phyloP scores from a whole-genome alignment of 2,888 invertebrate species.

The Hyalella azteca region DNA sequence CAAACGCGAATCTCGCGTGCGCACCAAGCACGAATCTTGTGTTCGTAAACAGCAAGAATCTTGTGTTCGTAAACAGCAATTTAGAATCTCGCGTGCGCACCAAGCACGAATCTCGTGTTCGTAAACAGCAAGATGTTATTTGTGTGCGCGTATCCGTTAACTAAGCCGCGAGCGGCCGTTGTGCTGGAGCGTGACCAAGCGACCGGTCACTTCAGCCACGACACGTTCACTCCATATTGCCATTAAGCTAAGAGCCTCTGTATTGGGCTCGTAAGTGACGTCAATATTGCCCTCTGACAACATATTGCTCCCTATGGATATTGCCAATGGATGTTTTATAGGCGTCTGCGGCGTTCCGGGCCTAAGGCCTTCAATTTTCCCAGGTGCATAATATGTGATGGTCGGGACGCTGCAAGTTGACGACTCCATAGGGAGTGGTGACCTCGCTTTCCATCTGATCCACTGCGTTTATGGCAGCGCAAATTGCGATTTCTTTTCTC shows the following conservation, averaged over 20 bases:
- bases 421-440: background rate
- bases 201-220: background rate
- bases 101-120: too few species aligned
- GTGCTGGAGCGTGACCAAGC: too few species aligned
- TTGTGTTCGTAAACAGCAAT: too few species aligned
- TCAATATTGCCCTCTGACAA: slow-evolving; percentile 31
- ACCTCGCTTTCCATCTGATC: background rate
- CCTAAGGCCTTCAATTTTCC: too few species aligned
- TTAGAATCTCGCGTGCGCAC: too few species aligned
- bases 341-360: background rate
- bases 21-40: too few species aligned
- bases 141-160: too few species aligned
- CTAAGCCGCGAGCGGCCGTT: too few species aligned
- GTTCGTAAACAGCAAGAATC: too few species aligned
- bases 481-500: background rate
- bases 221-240: background rate
- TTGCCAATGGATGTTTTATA: slow-evolving; percentile 27
- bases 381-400: too few species aligned
- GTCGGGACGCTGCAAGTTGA: background rate
- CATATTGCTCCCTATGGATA: slow-evolving; percentile 28
- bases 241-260: slow-evolving; percentile 30
- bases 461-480: slow-evolving; percentile 8
- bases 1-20: too few species aligned
- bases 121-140: too few species aligned
- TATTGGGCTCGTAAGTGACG: slow-evolving; percentile 31